Base-by-base conservation (phyloP, 2,888 invertebrate species). In the Drosophila heteroneura region DNA sequence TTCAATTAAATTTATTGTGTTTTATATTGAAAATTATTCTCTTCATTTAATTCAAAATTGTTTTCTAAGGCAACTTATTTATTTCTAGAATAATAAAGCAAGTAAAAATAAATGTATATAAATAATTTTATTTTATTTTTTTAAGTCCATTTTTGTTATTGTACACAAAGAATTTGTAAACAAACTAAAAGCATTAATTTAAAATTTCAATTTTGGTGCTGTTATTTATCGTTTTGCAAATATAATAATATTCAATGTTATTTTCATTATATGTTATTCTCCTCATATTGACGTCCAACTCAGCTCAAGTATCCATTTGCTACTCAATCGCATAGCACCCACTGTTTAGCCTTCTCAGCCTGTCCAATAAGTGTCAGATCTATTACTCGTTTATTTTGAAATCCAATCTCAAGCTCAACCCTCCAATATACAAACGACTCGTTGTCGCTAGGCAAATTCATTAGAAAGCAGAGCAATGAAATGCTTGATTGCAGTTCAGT, bases 331-430 rank as follows among this genome's bases (percentile, higher is more conserved):
- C 37, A 33, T 0, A 19, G 19, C 62, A 69, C 19, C 51, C 49
- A 44, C 70, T 66, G 32, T 33, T 22, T 49, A 37, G 32, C 16
- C 2, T 58, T 57, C 33, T 33, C 6, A 37, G 54, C 52, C 69
- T 85, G 89, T 89, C 85, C 68, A 85, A 89, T 85, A 89, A 76
- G 67, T 70, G 85, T 89, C 85, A 89, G 58, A 68, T 67, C 60
- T 75, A 62, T 72, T 51, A 35, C 35, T 58, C 76, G 76, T 59
- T 65, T 64, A 59, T 76, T 67, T 74, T 75, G 86, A 83, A 75
- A 76, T 81, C 37, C 70, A 81, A 79, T 76, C 81, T 70, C 56
- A 63, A 71, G 60, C 26, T 26, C 56, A 19, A 6, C 26, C 5
- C 19, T 10, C 37, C 58, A 71, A 62, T 65, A 53, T 41, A 47